Evolutionary conservation across 2,888 invertebrate genomes (phyloP), one percentile per base, ranked within the genome.

Genomic region (Arrhopalites spinosus): DNA sequence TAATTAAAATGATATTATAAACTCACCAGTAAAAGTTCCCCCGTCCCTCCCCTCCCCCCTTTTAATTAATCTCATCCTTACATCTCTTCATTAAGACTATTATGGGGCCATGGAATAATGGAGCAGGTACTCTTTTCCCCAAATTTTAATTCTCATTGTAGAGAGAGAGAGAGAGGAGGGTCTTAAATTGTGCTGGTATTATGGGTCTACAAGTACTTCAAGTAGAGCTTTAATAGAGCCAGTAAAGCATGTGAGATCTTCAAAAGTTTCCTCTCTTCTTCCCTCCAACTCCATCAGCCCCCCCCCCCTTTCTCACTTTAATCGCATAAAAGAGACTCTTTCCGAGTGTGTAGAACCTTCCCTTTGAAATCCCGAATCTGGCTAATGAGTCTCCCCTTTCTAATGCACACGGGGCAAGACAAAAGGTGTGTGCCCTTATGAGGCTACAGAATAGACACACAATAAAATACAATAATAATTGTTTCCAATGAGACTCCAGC

Each of bases 371-470:
- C 53, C 17, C 36, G 11, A 36, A 45, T 63, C 36, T 73, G 45
- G 47, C 50, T 50, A 68, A 73, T 73, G 45, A 59, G 63, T 29
- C 68, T 23, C 43, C 43, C 27, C 11, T 25, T 59, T 8, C 25
- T 59, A n/a, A n/a, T n/a, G n/a, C n/a, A n/a, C n/a, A 15, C 11
- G 47, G 47, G 15, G 47, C 11, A 47, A 47, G 47, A 36, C 36
- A 36, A 36, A 36, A 36, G 36, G 36, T 36, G 36, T 36, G 36
- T 15, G 23, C 17, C n/a, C 23, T 3, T 56, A 56, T 56, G 15
- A 5, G 23, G n/a, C n/a, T 56, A 15, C 17, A 56, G 3, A 56
- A 20, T 56, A 56, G 20, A 23, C 36, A 36, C 36, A 36, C 36
- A 36, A 36, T 36, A 36, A 36, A 36, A 36, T 36, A 36, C 36